Percentiles rank a stretch among this genome's conserved stretches.
These are phyloP conservation scores for Periparus ater DNA, from an alignment of 2,797 vertebrate genomes.

Conservation along the genomic window DNA sequence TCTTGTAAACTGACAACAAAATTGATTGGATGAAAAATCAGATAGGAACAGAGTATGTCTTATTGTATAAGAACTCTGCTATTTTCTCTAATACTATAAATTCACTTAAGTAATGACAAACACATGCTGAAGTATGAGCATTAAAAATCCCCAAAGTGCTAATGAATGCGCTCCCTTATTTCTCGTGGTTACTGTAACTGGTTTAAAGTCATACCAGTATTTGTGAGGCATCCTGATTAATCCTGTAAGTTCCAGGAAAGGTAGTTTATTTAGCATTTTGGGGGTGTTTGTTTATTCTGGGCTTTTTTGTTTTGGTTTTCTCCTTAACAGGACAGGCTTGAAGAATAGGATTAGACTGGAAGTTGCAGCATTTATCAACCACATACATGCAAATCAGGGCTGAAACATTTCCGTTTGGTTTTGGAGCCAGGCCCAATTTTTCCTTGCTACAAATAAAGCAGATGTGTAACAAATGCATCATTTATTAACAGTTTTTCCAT, in stretches of 20 bases:
- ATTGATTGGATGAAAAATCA: neutral
- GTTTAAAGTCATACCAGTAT: neutral
- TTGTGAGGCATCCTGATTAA: neutral
- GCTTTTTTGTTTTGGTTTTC: neutral
- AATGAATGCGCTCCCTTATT: neutral
- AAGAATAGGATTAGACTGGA: neutral
- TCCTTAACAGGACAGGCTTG: neutral
- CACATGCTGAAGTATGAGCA: neutral
- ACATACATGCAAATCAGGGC: neutral
- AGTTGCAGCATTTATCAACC: neutral
- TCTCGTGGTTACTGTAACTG: neutral
- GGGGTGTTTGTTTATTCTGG: neutral
- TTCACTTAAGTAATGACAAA: neutral
- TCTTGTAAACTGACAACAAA: neutral
- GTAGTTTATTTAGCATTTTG: neutral
- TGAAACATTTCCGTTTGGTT: neutral
- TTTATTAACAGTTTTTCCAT: conserved; percentile 12
- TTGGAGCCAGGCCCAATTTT: conserved; percentile 9
- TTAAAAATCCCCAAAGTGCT: neutral
- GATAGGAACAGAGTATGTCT: neutral
- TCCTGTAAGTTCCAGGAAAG: neutral
- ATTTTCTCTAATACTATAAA: neutral
- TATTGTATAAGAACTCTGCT: neutral
- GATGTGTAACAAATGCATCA: neutral
- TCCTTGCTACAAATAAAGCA: neutral